Base-by-base conservation (phyloP, 2,113 vertebrate species). In the Donacobius atricapilla region DNA sequence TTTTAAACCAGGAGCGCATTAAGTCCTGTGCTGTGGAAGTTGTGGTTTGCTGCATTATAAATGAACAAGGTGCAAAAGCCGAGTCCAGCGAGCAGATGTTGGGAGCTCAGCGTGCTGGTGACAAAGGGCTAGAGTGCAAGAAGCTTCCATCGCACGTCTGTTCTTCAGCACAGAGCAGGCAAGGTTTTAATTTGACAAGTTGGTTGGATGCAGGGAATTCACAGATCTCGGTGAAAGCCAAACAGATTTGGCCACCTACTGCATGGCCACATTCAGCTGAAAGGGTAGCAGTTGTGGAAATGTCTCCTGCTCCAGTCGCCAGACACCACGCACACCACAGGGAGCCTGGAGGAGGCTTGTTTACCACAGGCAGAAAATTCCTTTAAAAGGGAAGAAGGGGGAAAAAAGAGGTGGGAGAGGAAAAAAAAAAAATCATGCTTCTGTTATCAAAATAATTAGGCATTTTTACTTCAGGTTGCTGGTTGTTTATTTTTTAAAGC, bases 151-250 rank as follows among this genome's bases (percentile, higher is more conserved):
- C 39, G 83, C 94, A 91, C 39, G 91, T 97, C 95, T 94, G 96
- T 96, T 95, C 96, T 53, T 92, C 65, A 22, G 89, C 33, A 13
- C 65, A 9, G 71, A 76, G 94, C 85, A 47, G 93, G 91, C 84
- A 90, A 88, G 85, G 95, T 81, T 95, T 97, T 97, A 89, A 97
- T 96, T 93, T 97, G 98, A 97, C 97, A 97, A 96, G 97, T 96
- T 95, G 97, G 97, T 96, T 95, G 92, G 94, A 97, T 94, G 93
- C 93, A 96, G 96, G 92, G 97, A 97, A 97, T 96, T 97, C 96
- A 92, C 91, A 96, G 96, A 89, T 83, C 94, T 65, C 70, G 3
- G 94, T 79, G 94, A 90, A 82, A 95, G 97, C 97, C 97, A 97
- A 91, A 94, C 89, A 84, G 95, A 89, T 93, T 83, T 97, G 97